phyloP scores from a whole-genome alignment of 2,888 invertebrate species.

The Macrophya annulata region DNA sequence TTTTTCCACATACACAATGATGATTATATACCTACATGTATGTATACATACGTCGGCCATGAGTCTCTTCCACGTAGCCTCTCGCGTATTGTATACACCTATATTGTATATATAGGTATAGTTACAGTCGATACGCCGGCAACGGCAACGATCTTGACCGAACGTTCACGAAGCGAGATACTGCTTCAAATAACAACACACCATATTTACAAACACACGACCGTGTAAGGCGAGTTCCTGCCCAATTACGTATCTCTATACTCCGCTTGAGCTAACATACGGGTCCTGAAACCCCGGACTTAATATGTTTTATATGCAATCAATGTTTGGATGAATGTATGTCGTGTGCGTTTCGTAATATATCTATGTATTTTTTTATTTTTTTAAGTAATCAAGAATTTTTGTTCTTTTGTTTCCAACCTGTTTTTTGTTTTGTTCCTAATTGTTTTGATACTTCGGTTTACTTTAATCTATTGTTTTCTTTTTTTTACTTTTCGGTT shows the following conservation, averaged over 20 bases:
- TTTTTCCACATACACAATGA: slow-evolving; percentile 7
- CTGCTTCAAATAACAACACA: slow-evolving; percentile 65
- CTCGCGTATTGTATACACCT: slow-evolving; percentile 58
- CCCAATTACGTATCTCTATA: slow-evolving; percentile 66
- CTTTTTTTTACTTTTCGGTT: neutral
- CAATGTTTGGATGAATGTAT: neutral
- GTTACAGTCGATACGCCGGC: slow-evolving; percentile 50
- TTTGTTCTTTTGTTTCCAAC: neutral
- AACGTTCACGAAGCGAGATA: slow-evolving; percentile 67
- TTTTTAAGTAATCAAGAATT: neutral
- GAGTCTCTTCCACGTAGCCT: slow-evolving; percentile 61
- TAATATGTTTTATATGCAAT: slow-evolving; percentile 24
- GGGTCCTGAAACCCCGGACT: slow-evolving; percentile 21
- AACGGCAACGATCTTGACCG: slow-evolving; percentile 70
- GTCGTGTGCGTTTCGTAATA: slow-evolving; percentile 22
- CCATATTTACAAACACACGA: slow-evolving; percentile 77
- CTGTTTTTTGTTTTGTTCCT: neutral
- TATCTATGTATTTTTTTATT: neutral
- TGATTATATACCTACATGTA: slow-evolving; percentile 11
- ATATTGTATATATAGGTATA: slow-evolving; percentile 37
- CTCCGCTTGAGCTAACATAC: slow-evolving; percentile 36
- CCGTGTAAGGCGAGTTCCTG: slow-evolving; percentile 73
- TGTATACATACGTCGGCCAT: slow-evolving; percentile 45
- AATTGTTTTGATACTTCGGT: neutral
- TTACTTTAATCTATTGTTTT: neutral